Conservation (phyloP, 2,797 vertebrate species). For the Bovichtus diacanthus region DNA sequence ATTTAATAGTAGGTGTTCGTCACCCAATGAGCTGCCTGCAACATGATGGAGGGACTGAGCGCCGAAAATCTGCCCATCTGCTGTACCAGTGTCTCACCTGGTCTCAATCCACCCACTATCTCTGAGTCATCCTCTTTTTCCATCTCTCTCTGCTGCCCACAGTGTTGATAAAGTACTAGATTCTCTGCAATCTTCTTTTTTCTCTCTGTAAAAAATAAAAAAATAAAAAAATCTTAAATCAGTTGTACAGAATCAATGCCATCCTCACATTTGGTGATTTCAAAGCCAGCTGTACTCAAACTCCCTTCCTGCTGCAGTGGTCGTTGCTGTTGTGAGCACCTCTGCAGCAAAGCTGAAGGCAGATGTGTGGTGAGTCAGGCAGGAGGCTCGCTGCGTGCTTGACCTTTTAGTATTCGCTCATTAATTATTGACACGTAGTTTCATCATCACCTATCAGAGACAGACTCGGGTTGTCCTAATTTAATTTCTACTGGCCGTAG, state of each 20-base stretch:
- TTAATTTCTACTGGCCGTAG: conserved; percentile 16
- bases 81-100: conserved; percentile 76
- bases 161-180: conserved; percentile 64
- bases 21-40: conserved; percentile 51
- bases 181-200: conserved; percentile 30
- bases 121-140: conserved; percentile 76
- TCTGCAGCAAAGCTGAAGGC: conserved; percentile 59
- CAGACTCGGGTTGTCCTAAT: conserved; percentile 38
- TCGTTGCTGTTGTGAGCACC: conserved; percentile 41
- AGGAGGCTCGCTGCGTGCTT: conserved; percentile 52
- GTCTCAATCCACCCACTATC: conserved; percentile 76
- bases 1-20: conserved; percentile 53
- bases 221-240: conserved; percentile 50
- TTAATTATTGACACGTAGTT: conserved; percentile 75
- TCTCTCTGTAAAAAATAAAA: conserved; percentile 18
- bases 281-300: conserved; percentile 66
- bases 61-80: conserved; percentile 73
- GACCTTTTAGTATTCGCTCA: conserved; percentile 73
- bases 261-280: conserved; percentile 64
- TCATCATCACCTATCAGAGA: conserved; percentile 65
- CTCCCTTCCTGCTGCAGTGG: conserved; percentile 55
- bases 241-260: conserved; percentile 62
- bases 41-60: conserved; percentile 55
- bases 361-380: conserved; percentile 53
- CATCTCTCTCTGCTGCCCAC: conserved; percentile 73